phyloP scores from a whole-genome alignment of 2,888 invertebrate species.

The Schizotus pectinicornis region DNA sequence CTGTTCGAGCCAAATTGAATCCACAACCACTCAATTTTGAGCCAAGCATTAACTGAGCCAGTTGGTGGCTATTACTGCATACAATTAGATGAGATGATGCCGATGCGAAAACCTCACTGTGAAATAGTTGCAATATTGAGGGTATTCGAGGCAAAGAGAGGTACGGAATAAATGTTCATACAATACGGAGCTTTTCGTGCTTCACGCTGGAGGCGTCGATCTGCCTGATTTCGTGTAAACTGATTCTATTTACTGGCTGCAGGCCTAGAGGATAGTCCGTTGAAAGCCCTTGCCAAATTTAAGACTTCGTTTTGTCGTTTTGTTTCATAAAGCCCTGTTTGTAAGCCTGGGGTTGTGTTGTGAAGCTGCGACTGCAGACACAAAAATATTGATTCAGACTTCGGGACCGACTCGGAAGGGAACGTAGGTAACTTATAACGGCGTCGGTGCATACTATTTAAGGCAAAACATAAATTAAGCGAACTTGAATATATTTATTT shows the following conservation, averaged over 20 bases:
- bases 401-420: conserved; percentile 12
- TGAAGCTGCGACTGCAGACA: conserved; percentile 20
- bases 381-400: conserved; percentile 33
- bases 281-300: conserved; percentile 27
- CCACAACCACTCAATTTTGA: too few species aligned
- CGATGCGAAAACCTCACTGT: conserved; percentile 6
- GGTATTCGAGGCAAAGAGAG: too few species aligned
- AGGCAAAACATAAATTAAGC: too few species aligned
- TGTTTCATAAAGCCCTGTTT: conserved; percentile 27
- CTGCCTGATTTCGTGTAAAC: neutral
- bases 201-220: neutral
- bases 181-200: conserved; percentile 18
- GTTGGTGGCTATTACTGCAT: too few species aligned
- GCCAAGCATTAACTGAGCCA: too few species aligned
- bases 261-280: conserved; percentile 7
- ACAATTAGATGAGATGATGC: too few species aligned
- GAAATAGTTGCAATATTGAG: too few species aligned
- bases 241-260: conserved; percentile 20
- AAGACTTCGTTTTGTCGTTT: conserved; percentile 31
- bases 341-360: conserved; percentile 23
- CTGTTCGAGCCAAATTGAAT: too few species aligned
- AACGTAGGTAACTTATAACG: too few species aligned
- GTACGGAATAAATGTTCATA: neutral
- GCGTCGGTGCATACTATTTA: too few species aligned
- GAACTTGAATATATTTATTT: too few species aligned